Base-by-base conservation (phyloP, 2,888 invertebrate species). In the Diaprepes abbreviatus region DNA sequence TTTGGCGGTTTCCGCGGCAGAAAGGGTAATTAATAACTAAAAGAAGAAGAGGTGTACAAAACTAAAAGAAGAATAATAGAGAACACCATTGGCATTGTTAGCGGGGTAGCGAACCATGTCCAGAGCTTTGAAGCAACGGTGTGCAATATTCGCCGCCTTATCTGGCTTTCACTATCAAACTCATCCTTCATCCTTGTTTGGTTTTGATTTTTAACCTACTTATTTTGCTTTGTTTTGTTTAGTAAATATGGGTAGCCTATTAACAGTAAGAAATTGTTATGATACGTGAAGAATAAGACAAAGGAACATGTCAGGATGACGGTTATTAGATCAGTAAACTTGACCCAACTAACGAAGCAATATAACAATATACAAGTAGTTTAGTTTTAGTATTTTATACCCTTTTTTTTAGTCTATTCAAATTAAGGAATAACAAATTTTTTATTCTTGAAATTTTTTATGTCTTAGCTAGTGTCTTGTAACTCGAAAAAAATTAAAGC, bases 111-210 rank as follows among this genome's bases (percentile, higher is more conserved):
- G 79, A 81, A 83, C 79, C 84, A 83, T 84, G 79, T 83, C 83
- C 82, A 79, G 76, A 75, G 76, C 63, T 76, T 77, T 74, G 76
- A 76, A 67, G 79, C 78, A 80, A 79, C 73, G 71, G 71, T 80
- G 79, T 82, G 83, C 81, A 83, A 83, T 81, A 80, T 78, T 76
- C 66, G 70, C 28, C 66, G 70, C 45, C 76, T 80, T 83, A 83
- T 83, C 83, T 83, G 74, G 81, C 83, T 84, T 84, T 84, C 84
- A 84, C 84, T 83, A 83, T 83, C 83, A 78, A 74, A 75, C 77
- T 77, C 82, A 83, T 82, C 82, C 81, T 80, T 71, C 64, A 60
- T 64, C 70, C 71, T 66, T 36, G 60, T 48, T 71, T 31, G 63
- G 33, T 71, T 66, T 57, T 66, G 21, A 45, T 59, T 66, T 66